Evolutionary conservation across 2,888 invertebrate species (phyloP).

Genomic region (Agonopterix arenella): DNA sequence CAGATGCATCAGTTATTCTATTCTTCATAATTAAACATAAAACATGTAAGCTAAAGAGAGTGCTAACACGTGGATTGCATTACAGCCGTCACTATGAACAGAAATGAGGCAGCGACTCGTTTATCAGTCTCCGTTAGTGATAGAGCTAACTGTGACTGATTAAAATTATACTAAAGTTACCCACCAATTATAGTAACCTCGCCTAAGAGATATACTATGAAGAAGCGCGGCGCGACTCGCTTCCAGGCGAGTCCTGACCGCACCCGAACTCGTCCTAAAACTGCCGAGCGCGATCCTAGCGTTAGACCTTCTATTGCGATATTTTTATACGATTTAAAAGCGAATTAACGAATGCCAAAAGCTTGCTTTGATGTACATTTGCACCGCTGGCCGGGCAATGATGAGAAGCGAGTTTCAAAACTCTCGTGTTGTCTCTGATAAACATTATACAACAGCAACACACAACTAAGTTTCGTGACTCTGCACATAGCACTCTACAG

Average conservation of each 20-base stretch:
- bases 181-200: background rate
- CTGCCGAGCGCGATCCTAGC: constrained; percentile 1
- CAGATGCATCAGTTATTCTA: too few relatives aligned
- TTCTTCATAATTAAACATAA: too few relatives aligned
- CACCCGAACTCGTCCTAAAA: background rate
- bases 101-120: background rate
- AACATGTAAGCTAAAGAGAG: too few relatives aligned
- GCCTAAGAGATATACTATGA: background rate
- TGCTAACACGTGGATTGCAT: too few relatives aligned
- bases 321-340: constrained; percentile 28
- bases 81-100: too few relatives aligned
- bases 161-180: background rate
- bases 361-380: constrained; percentile 11
- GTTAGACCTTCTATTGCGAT: constrained; percentile 17
- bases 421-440: too few relatives aligned
- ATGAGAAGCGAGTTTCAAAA: too few relatives aligned
- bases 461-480: too few relatives aligned
- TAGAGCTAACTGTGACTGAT: background rate
- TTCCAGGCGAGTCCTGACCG: background rate
- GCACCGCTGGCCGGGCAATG: constrained; percentile 7
- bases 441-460: too few relatives aligned
- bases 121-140: background rate
- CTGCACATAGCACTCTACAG: too few relatives aligned
- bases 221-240: background rate
- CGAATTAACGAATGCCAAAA: constrained; percentile 9